Percentiles rank a stretch among this genome's conserved stretches.
Evolutionary conservation across 1,140 invertebrate genomes (phyloP).

Genomic region (Nymphalis io): DNA sequence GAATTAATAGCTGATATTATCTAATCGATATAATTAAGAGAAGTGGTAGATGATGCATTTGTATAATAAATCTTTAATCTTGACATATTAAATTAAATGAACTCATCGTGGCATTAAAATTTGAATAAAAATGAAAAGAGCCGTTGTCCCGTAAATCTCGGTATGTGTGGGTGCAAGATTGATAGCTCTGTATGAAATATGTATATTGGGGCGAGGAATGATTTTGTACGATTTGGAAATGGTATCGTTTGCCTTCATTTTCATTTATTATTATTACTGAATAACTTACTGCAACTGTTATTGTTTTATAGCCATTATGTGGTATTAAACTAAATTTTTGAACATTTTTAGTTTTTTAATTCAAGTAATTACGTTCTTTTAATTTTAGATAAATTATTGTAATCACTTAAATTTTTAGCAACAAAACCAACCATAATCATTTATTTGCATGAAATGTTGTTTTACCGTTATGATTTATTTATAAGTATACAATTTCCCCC

Average conservation of each 20-base stretch:
- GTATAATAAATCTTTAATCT: constrained; percentile 42
- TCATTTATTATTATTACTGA: no score
- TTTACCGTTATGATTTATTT: no score
- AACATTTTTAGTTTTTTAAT: no score
- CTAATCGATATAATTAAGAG: constrained; percentile 43
- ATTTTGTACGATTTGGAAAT: constrained; percentile 22
- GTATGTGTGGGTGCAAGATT: constrained; percentile 58
- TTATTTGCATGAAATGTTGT: no score
- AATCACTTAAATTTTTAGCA: no score
- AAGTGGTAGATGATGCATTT: constrained; percentile 36
- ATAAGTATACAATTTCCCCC: no score
- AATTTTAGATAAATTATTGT: no score
- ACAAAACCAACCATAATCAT: no score
- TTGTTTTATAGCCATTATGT: no score
- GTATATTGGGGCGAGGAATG: constrained; percentile 28
- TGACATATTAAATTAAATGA: constrained; percentile 61
- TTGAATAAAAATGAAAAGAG: constrained; percentile 65
- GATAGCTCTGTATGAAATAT: constrained; percentile 63
- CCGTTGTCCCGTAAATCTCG: constrained; percentile 51
- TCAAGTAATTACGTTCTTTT: no score
- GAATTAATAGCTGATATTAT: constrained; percentile 32
- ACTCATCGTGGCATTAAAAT: constrained; percentile 61
- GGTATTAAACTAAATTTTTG: no score
- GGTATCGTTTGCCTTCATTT: neutral
- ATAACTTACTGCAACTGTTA: no score